Evolutionary conservation across 2,113 vertebrate genomes (phyloP), one percentile per base, ranked within the genome.

Genomic region (Scartelaos histophorus): DNA sequence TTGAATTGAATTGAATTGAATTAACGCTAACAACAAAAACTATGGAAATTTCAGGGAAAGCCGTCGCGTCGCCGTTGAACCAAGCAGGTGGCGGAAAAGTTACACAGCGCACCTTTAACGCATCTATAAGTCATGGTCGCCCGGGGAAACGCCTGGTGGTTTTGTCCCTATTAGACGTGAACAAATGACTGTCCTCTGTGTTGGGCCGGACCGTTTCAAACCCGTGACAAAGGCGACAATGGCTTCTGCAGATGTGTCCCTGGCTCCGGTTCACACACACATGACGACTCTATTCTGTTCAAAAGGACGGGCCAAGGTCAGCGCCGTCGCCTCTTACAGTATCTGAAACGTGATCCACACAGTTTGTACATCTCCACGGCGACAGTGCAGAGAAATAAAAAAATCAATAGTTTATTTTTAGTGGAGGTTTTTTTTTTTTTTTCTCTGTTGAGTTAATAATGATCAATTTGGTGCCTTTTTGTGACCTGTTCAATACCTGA

Each of bases 281-380:
- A 82, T 70, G 53, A 70, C 82, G 74, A 74, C 72, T 46, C 43
- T 76, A 71, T 69, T 70, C 16, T 78, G 45, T 16, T 60, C n/a
- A n/a, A 43, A n/a, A 19, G 73, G 58, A 82, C 61, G 34, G 64
- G 77, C 70, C 82, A 87, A 88, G 85, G 88, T 89, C 82, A 87
- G 66, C 46, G 47, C 57, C 70, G 15, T 84, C 89, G 82, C 84
- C 87, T 82, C 75, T 76, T 83, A 85, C 85, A 85, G 85, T 87
- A 73, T 46, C 75, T 69, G 79, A 10, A 88, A 90, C 79, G 78
- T 70, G 80, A 90, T 76, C 82, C 86, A 34, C 35, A 7, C 58
- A 51, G 49, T 51, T 51, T 51, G 56, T 57, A 13, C 56, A 21
- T 22, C 56, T 15, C 12, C 56, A 25, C 12, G 11, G 22, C 6